These are phyloP conservation scores for Tenthredo livida DNA, from an alignment of 2,888 invertebrate genomes.

Conservation along the genomic window DNA sequence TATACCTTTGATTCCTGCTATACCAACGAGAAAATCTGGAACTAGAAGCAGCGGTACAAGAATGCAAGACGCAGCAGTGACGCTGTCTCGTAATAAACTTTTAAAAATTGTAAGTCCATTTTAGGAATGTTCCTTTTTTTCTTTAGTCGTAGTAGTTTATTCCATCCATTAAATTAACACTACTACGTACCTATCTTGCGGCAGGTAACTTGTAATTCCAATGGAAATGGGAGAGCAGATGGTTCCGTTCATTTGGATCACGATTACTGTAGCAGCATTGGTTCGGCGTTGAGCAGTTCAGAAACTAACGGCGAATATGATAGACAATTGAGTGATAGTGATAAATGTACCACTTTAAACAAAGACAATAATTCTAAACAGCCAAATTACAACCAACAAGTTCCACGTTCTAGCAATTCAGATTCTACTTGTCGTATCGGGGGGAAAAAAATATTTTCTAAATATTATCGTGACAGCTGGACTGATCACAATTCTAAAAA, in stretches of 20 bases:
- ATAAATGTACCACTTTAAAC: slow-evolving; percentile 59
- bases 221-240: slow-evolving; percentile 62
- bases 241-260: slow-evolving; percentile 80
- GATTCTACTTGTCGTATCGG: slow-evolving; percentile 1
- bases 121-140: background rate
- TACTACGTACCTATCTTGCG: slow-evolving; percentile 49
- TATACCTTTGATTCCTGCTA: slow-evolving; percentile 79
- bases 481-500: slow-evolving; percentile 72
- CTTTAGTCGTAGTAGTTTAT: background rate
- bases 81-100: slow-evolving; percentile 73
- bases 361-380: slow-evolving; percentile 47
- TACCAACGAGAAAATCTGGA: slow-evolving; percentile 71
- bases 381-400: background rate
- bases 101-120: slow-evolving; percentile 72
- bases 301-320: slow-evolving; percentile 65
- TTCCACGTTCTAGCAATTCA: slow-evolving; percentile 3
- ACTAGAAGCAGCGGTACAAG: slow-evolving; percentile 69
- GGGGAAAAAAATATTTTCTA: slow-evolving; percentile 43
- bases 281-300: slow-evolving; percentile 60
- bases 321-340: slow-evolving; percentile 60
- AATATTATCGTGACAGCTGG: slow-evolving; percentile 58
- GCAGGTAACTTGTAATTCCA: slow-evolving; percentile 61
- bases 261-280: slow-evolving; percentile 80
- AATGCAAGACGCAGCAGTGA: slow-evolving; percentile 74
- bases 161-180: background rate